Evolutionary conservation across 2,113 vertebrate species (phyloP), one percentile per base, ranked within the genome.

Genomic region (Recurvirostra avosetta): DNA sequence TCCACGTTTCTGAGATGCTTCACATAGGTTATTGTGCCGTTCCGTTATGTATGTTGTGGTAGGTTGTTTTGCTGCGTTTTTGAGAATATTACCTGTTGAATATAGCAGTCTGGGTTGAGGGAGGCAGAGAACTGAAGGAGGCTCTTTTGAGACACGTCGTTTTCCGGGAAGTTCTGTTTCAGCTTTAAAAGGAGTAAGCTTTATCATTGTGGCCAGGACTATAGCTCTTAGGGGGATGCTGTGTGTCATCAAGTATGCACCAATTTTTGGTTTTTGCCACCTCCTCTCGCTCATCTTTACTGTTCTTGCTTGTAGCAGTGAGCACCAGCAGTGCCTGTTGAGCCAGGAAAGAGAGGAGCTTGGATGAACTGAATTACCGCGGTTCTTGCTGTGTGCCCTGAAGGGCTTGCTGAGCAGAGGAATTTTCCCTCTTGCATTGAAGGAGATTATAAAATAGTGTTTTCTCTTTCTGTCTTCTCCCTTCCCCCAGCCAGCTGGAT

Each of bases 401-500:
- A 49, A 83, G 70, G 83, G 49, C 61, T 30, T 53, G 55, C 82
- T 65, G 55, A 63, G 50, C 30, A 65, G 72, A 73, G 77, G 41
- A 34, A 2, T 76, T 81, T 85, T 82, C 50, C 43, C 29, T 62
- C 49, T 36, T 34, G 26, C 6, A 2, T 22, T 2, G 29, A 50
- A 82, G 40, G 32, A 47, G 61, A 8, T 56, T 41, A 55, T 55
- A 15, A 84, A 92, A 36, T 2, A 19, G 25, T 27, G 25, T 55
- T 59, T 89, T 94, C 53, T 67, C 43, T 52, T 71, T 63, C 56
- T 62, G 26, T 52, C 20, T 41, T 32, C n/a, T 80, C 79, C 88
- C 73, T 92, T 89, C 94, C 94, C 92, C 87, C 94, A 80, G 66
- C 45, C 92, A 95, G 89, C 95, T 95, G 96, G 76, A 41, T 70